Evolutionary conservation across 2,888 invertebrate species (phyloP).

Genomic region (Palloptera scutellata): DNA sequence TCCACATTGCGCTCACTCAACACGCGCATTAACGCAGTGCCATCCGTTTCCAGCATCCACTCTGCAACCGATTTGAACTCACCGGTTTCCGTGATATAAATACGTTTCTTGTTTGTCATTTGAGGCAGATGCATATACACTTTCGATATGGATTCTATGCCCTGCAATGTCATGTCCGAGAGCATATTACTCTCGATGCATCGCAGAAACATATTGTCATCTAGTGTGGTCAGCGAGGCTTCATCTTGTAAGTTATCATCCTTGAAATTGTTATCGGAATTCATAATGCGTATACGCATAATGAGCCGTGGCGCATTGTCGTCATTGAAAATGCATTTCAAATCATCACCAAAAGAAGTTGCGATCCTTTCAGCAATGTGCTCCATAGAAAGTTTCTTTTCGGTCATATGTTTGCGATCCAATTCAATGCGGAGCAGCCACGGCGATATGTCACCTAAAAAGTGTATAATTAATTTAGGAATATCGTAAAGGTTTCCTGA

Average conservation of each 20-base stretch:
- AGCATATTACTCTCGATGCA: conserved; percentile 98
- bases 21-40: conserved; percentile 94
- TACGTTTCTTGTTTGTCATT: conserved; percentile 94
- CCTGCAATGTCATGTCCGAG: conserved; percentile 96
- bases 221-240: conserved; percentile 65
- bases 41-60: conserved; percentile 98
- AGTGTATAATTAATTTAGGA: neutral
- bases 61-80: conserved; percentile 96
- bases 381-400: conserved; percentile 98
- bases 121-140: conserved; percentile 98
- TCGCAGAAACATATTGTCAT: conserved; percentile 95
- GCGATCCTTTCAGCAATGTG: conserved; percentile 97
- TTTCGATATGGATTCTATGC: conserved; percentile 93
- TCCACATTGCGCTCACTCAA: conserved; percentile 94
- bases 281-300: conserved; percentile 91
- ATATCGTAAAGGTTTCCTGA: neutral
- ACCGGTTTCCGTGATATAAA: conserved; percentile 87
- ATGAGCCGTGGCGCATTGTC: conserved; percentile 97
- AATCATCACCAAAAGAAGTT: conserved; percentile 94
- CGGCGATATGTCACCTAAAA: conserved; percentile 80
- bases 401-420: conserved; percentile 95
- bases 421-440: conserved; percentile 96
- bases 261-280: conserved; percentile 66
- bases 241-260: conserved; percentile 70
- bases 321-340: conserved; percentile 98